Evolutionary conservation across 2,797 vertebrate genomes (phyloP).

Genomic region (Oreonectes daqikongensis): DNA sequence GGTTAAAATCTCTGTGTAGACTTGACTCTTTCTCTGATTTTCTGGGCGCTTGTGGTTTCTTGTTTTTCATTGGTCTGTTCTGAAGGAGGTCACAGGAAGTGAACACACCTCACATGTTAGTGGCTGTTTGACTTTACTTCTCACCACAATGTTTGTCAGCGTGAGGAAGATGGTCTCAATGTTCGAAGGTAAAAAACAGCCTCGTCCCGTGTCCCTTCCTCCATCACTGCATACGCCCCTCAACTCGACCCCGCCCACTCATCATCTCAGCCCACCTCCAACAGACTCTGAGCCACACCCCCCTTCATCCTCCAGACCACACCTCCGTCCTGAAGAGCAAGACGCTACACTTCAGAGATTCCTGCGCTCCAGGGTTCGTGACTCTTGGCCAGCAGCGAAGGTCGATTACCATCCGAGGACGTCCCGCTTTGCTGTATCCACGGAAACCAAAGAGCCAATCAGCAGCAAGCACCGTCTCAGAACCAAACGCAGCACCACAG

Average conservation of each 20-base stretch:
- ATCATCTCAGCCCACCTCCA: not conserved
- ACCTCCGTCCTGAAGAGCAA: not conserved
- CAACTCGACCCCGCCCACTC: not conserved
- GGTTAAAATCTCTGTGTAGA: not conserved
- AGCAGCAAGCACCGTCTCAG: not conserved
- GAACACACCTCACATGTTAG: not conserved
- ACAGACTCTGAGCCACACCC: conserved; percentile 2
- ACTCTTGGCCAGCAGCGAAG: conserved; percentile 54
- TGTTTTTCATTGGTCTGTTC: not conserved
- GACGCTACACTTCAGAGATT: not conserved
- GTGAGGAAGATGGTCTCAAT: conserved; percentile 63
- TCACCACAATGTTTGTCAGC: conserved; percentile 60
- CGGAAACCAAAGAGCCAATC: conserved; percentile 8
- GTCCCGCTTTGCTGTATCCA: not conserved
- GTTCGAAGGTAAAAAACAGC: conserved; percentile 56
- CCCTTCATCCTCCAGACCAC: not conserved
- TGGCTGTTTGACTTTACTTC: not conserved
- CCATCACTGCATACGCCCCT: not conserved
- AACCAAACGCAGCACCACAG: conserved; percentile 15
- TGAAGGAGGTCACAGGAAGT: conserved; percentile 9
- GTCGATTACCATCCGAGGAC: not conserved
- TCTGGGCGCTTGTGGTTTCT: too few relatives aligned
- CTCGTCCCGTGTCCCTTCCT: conserved; percentile 44
- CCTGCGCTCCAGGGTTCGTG: conserved; percentile 34
- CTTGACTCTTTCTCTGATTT: too few relatives aligned